Base-by-base conservation (phyloP, 2,888 invertebrate genomes). In the Lamellibrachia columna region DNA sequence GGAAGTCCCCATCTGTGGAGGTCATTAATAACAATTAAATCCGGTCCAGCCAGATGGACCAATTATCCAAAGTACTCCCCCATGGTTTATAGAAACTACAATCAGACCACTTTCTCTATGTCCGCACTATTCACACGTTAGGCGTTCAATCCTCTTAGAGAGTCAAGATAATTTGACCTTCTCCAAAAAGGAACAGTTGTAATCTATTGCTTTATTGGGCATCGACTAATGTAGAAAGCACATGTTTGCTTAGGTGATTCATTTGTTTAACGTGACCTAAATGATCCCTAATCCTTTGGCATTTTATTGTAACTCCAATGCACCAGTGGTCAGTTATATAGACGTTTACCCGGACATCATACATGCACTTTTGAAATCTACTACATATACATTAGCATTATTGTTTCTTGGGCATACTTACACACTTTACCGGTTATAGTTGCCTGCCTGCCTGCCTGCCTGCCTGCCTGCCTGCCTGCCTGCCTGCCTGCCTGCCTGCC, bases 21-120 rank as follows among this genome's bases (percentile, higher is more conserved):
- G 75, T 75, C 75, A 75, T 75, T 75, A 75, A 75, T 75, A 22
- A 75, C 75, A 75, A 75, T 75, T 75, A 75, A 75, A 15, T 75
- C 75, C n/a, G 75, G 6, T 75, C 40, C 75, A 75, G 75, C 75
- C 75, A 75, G 75, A 75, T 22, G 75, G 75, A 11, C 75, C 75
- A 75, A 75, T 75, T 75, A 75, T 75, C 75, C 22, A n/a, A 75
- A 15, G 75, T 22, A 75, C 22, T 75, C 15, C 75, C 40, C 75
- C 15, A 75, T 6, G 75, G 75, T 6, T 75, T n/a, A 1, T 4
- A 22, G 75, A 75, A 15, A 75, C 75, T 75, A 75, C 75, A 75
- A 15, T 22, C 15, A n/a, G 4, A 15, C 60, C 60, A 55, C 60
- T 60, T 60, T 11, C 75, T 22, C 4, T 40, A 0, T 40, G 0